Percentiles rank a stretch among this genome's conserved stretches.
These are phyloP conservation scores for Scaptodrosophila latifasciaeformis DNA, from an alignment of 2,888 invertebrate species.

Conservation along the genomic window DNA sequence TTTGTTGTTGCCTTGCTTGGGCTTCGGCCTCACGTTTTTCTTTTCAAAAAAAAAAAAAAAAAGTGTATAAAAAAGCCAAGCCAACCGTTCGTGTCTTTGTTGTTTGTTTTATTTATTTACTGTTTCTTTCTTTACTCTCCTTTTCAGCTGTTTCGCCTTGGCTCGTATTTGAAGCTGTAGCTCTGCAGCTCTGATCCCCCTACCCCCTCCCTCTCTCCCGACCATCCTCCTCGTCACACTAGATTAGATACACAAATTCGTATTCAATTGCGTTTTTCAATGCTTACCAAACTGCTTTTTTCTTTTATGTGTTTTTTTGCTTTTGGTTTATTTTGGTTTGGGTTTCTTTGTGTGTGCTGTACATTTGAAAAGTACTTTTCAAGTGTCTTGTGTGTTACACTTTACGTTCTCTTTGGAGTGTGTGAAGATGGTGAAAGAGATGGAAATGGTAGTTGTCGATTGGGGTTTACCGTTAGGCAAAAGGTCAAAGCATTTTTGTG, in stretches of 20 bases:
- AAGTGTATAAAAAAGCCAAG: constrained; percentile 1
- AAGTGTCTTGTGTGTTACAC: constrained; percentile 31
- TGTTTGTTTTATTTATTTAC: constrained; percentile 53
- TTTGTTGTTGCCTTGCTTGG: constrained; percentile 28
- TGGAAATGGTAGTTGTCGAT: no score
- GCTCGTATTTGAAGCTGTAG: background rate
- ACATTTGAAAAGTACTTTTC: constrained; percentile 1
- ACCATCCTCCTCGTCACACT: constrained; percentile 44
- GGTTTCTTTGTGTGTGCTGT: constrained; percentile 19
- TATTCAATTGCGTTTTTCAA: constrained; percentile 48
- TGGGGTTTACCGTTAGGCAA: no score
- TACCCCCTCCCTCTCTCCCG: background rate
- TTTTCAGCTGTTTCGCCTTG: constrained; percentile 3
- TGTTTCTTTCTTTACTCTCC: constrained; percentile 43
- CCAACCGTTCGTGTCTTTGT: constrained; percentile 25
- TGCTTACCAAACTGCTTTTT: background rate
- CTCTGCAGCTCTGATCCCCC: constrained; percentile 18
- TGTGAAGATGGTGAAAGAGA: background rate
- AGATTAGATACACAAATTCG: constrained; percentile 57
- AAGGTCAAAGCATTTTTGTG: constrained; percentile 48
- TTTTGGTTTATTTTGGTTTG: background rate
- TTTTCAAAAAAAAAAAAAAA: constrained; percentile 27
- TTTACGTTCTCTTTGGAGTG: constrained; percentile 6
- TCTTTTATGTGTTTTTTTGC: background rate
- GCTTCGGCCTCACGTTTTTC: constrained; percentile 52